Conservation (phyloP, 2,797 vertebrate species). For the Poecilia wingei region DNA sequence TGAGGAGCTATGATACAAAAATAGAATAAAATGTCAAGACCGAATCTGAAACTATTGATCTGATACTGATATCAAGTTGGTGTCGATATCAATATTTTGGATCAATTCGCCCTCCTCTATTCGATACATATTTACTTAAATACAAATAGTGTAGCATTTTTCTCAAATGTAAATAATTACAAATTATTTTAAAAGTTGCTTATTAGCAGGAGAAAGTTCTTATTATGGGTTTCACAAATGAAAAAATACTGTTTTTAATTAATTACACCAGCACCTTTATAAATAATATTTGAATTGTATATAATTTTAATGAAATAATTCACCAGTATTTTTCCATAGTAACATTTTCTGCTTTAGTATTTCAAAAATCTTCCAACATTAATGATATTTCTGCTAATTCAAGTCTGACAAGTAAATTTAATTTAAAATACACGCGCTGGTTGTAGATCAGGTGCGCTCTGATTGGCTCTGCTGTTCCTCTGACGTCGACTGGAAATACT, state of each 20-base stretch:
- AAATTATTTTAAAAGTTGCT: background rate
- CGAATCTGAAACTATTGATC: too few relatives aligned
- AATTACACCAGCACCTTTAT: background rate
- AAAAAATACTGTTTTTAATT: background rate
- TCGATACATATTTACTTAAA: too few relatives aligned
- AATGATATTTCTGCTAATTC: background rate
- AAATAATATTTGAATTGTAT: background rate
- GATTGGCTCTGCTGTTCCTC: background rate
- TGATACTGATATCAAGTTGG: too few relatives aligned
- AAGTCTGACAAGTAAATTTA: background rate
- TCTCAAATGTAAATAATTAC: background rate
- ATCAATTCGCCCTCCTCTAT: too few relatives aligned
- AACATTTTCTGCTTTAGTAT: background rate
- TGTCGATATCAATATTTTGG: too few relatives aligned
- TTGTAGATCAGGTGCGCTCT: background rate
- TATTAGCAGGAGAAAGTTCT: background rate
- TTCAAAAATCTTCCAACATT: background rate
- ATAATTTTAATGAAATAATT: background rate
- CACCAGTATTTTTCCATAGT: background rate
- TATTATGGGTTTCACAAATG: background rate
- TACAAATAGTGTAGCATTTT: background rate
- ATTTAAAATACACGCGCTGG: background rate
- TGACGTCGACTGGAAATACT: background rate
- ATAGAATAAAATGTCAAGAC: too few relatives aligned
- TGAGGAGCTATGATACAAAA: too few relatives aligned